These are phyloP conservation scores for Petroica traversi DNA, from an alignment of 2,113 vertebrate genomes.

Conservation along the genomic window DNA sequence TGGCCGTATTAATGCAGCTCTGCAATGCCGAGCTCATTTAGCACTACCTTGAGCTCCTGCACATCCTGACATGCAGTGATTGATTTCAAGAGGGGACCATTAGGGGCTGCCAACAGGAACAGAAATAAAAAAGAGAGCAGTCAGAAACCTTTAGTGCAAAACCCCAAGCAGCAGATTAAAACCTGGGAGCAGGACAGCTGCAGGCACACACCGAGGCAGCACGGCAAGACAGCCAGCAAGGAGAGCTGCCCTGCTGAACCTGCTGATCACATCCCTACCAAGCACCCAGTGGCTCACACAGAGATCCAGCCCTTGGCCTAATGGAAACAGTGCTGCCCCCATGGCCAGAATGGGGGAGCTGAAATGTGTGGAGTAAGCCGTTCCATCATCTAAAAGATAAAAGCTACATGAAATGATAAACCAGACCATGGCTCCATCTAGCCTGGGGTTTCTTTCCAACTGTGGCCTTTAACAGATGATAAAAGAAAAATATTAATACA, in stretches of 20 bases:
- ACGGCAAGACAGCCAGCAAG: neutral
- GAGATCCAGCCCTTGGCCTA: neutral
- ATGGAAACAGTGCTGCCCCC: neutral
- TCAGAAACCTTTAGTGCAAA: neutral
- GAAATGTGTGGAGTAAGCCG: neutral
- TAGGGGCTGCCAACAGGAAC: neutral
- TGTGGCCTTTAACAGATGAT: neutral
- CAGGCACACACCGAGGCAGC: neutral
- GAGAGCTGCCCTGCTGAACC: neutral
- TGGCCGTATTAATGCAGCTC: neutral
- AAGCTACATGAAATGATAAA: neutral
- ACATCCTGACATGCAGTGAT: neutral
- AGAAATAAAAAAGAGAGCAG: neutral
- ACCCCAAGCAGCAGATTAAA: neutral
- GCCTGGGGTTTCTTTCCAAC: neutral
- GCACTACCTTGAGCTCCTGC: neutral
- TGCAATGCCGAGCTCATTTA: neutral
- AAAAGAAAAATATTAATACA: neutral
- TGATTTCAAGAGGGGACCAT: neutral
- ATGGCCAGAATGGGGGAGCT: neutral
- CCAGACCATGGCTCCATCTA: neutral
- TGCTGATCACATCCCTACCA: fast-evolving
- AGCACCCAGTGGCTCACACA: neutral
- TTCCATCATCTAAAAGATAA: fast-evolving
- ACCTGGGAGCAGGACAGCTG: neutral